Conservation (phyloP, 1,140 invertebrate species). For the Stegodyphus mimosarum region DNA sequence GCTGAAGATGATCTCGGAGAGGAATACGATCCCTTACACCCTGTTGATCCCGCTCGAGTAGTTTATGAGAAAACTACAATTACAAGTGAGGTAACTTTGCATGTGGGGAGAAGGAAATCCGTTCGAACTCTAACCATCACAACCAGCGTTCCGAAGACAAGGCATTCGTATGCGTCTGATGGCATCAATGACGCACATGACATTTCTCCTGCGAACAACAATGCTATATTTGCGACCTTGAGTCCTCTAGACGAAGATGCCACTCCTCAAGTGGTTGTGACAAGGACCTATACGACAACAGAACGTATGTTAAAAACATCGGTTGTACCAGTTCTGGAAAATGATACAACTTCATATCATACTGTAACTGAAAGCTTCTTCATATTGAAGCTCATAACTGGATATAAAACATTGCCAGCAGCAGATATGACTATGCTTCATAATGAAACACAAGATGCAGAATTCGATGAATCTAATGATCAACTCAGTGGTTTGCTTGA, state of each 20-base stretch:
- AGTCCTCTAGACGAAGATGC: constrained; percentile 36
- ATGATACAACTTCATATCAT: constrained; percentile 62
- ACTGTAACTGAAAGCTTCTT: constrained; percentile 65
- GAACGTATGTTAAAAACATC: constrained; percentile 63
- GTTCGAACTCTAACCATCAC: constrained; percentile 64
- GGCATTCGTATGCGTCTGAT: constrained; percentile 73
- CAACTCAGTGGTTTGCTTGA: constrained; percentile 28
- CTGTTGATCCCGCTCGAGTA: constrained; percentile 62
- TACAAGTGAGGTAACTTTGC: constrained; percentile 62
- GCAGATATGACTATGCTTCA: constrained; percentile 63
- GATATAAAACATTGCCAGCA: constrained; percentile 64
- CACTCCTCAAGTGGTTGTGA: constrained; percentile 63
- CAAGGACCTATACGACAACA: constrained; percentile 64
- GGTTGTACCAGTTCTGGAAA: constrained; percentile 63
- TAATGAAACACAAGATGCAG: constrained; percentile 43
- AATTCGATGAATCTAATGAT: constrained; percentile 34
- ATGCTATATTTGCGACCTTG: constrained; percentile 51
- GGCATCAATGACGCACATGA: constrained; percentile 60
- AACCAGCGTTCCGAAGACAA: constrained; percentile 85
- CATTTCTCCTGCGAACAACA: constrained; percentile 61
- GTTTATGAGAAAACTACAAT: constrained; percentile 63
- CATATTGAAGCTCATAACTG: constrained; percentile 65
- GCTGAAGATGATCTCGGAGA: constrained; percentile 43
- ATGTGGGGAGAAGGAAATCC: constrained; percentile 61
- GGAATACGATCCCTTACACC: constrained; percentile 48